A percentile compares a stretch with the other conserved stretches of the same genome.
Evolutionary conservation across 2,113 vertebrate genomes (phyloP).

Genomic region (Oncorhynchus masou): DNA sequence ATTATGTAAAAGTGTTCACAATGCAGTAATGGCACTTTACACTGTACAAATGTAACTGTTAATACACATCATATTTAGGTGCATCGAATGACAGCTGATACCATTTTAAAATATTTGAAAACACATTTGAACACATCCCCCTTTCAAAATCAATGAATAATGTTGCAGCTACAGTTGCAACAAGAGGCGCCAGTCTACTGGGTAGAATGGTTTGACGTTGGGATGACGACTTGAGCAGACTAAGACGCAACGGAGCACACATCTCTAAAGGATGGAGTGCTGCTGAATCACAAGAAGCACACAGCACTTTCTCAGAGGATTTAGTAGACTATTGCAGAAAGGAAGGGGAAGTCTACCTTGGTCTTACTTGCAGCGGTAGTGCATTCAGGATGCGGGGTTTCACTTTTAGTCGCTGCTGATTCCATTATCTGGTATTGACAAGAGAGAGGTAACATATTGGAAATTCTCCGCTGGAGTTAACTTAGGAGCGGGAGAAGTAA

Average conservation of each 20-base stretch:
- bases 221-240: constrained; percentile 48
- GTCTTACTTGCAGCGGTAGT: constrained; percentile 33
- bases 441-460: constrained; percentile 14
- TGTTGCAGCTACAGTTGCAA: background rate
- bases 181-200: constrained; percentile 1
- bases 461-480: constrained; percentile 37
- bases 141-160: constrained; percentile 26
- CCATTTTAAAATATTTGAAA: background rate
- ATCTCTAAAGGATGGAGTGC: constrained; percentile 51
- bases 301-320: constrained; percentile 29
- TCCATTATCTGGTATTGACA: constrained; percentile 36
- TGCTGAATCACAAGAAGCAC: constrained; percentile 15
- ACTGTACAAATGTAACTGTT: background rate
- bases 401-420: background rate
- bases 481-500: constrained; percentile 28
- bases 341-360: constrained; percentile 22
- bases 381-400: constrained; percentile 46
- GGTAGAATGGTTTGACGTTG: constrained; percentile 48
- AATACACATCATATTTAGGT: background rate
- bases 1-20: background rate
- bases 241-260: constrained; percentile 25
- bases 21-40: background rate
- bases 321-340: constrained; percentile 31
- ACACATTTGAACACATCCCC: background rate
- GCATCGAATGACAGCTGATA: background rate